Percentiles rank a stretch among this genome's conserved stretches.
Conservation (phyloP, 2,888 invertebrate species). For the Acrocyrtus sp. region DNA sequence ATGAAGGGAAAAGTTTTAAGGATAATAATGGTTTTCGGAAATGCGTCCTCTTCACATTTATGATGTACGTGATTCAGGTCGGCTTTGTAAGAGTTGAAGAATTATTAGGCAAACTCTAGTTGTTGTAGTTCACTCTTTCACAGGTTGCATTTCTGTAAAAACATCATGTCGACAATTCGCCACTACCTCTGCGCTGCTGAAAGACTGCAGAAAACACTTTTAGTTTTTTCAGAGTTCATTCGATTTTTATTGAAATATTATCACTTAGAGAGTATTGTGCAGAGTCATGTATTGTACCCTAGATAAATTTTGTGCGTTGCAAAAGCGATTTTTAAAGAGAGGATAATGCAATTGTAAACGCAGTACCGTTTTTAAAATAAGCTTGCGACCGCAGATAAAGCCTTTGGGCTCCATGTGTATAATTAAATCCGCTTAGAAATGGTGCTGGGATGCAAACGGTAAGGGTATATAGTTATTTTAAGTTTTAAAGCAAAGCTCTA, state of each 20-base stretch:
- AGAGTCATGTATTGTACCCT: not conserved
- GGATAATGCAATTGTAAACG: not conserved
- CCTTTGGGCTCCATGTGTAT: not conserved
- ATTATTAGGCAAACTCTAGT: not conserved
- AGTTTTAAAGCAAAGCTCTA: constrained; percentile 1
- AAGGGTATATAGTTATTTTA: constrained; percentile 3
- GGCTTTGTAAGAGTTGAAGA: constrained; percentile 15
- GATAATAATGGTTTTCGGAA: constrained; percentile 44
- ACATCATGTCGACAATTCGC: not conserved
- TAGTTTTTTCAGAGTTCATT: not conserved
- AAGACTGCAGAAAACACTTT: too few relatives aligned
- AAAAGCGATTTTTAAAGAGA: not conserved
- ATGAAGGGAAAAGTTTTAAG: constrained; percentile 18
- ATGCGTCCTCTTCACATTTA: constrained; percentile 40
- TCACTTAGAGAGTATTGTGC: not conserved
- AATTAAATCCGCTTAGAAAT: not conserved
- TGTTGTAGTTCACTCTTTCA: too few relatives aligned
- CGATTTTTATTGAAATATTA: not conserved
- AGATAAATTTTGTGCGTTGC: not conserved
- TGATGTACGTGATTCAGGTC: constrained; percentile 48
- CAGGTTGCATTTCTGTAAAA: not conserved
- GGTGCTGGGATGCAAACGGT: constrained; percentile 1
- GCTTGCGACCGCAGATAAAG: not conserved
- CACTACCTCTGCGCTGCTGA: not conserved
- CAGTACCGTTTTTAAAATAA: not conserved